Evolutionary conservation across 2,888 invertebrate species (phyloP), one percentile per base, ranked within the genome.

Genomic region (Tuberolachnus salignus): DNA sequence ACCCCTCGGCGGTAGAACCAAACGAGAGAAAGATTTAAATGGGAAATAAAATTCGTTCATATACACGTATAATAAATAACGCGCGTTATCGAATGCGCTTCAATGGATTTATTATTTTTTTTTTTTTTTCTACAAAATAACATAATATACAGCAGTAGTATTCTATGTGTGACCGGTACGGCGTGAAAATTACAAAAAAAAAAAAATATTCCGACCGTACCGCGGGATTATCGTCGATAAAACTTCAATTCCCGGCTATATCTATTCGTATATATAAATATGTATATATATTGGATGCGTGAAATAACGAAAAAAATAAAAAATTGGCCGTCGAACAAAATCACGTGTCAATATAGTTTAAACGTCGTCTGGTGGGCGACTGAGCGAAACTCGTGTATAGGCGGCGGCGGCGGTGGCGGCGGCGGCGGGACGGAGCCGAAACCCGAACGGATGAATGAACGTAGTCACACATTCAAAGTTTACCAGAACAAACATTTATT

Each of bases 401-500:
- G 14, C 34, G 59, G 23, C 19, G 19, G 44, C 23, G n/a, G n/a
- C 21, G 51, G 69, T 46, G 59, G 21, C 69, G 67, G n/a, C 14
- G 53, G 19, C 23, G 49, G 67, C 6, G 49, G 13, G 21, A 34
- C 21, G 51, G 69, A 57, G 59, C 42, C 69, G 67, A 78, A 78
- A 69, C 11, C 26, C 34, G 49, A 69, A 78, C 42, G 69, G 69
- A 69, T 78, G 78, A 78, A 78, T 42, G 69, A 78, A 78, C 59
- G 51, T 51, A 66, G 66, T 78, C 64, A 78, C 69, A 67, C 78
- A 69, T 78, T 78, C 69, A 69, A 78, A 78, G 78, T 78, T 78
- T 78, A 78, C 78, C 78, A 78, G 23, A 78, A 78, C 69, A 67
- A 78, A 78, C 78, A 69, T 78, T 78, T 78, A 69, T 78, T 78